Base-by-base conservation (phyloP, 1,140 invertebrate genomes). In the Lepidurus packardi region DNA sequence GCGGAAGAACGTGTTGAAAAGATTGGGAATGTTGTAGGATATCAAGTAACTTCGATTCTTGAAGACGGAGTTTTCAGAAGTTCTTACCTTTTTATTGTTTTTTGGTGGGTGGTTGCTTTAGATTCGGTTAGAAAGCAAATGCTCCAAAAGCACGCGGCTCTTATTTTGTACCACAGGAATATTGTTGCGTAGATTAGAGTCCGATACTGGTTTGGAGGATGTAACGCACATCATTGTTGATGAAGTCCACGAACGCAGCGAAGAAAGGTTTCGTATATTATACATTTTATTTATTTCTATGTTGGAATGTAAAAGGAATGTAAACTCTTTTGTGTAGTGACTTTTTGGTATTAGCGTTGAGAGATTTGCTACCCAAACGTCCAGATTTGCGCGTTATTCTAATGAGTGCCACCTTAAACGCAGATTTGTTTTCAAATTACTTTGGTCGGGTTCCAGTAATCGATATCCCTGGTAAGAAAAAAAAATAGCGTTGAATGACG, bases 141-240 rank as follows among this genome's bases (percentile, higher is more conserved):
- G 92, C 34, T 91, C 93, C 77, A 83, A 86, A 0, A 90, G 90
- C 84, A 98, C 95, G 0, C 87, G 94, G 25, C 84, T 94, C 1
- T 90, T 89, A 24, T 98, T 96, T 86, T 97, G 95, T 83, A 97
- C 96, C 0, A 96, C 93, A 16, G 96, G 95, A 79, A 95, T 97
- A 78, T 85, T 98, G 34, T 83, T 97, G 43, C 88, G 94, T 74
- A 89, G 93, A 78, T 85, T 98, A 42, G 90, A 93, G 81, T 87
- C 88, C n/a, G 91, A 93, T 84, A 90, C 92, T 0, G 83, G 88
- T 16, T 83, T 95, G 25, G 85, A 87, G n/a, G 88, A 89, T 16
- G 90, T 93, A 1, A 91, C 92, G 0, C 93, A 95, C 82, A 86
- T 94, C 34, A 89, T 94, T 80, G 89, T 96, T 10, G 96, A 98